Percentiles rank a stretch among this genome's conserved stretches.
Conservation (phyloP, 2,797 vertebrate species). For the Gallinago solitaria region DNA sequence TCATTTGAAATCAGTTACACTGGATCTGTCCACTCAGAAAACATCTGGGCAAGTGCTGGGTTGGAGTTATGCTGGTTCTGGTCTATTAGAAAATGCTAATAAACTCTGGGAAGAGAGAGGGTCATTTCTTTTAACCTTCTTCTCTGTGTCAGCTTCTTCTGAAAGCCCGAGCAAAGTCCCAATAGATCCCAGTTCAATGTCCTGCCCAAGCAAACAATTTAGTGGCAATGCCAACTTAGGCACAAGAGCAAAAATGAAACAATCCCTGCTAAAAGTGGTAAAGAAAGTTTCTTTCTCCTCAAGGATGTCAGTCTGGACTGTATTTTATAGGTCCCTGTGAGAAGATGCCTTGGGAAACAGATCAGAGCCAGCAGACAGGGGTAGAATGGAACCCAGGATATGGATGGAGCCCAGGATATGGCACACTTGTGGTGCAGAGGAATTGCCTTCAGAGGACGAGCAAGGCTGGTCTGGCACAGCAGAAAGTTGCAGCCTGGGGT, state of each 20-base stretch:
- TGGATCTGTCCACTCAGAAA: neutral
- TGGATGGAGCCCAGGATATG: neutral
- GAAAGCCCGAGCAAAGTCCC: neutral
- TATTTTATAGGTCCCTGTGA: neutral
- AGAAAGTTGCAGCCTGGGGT: neutral
- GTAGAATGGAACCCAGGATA: neutral
- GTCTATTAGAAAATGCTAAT: neutral
- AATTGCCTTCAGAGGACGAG: neutral
- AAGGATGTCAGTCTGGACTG: neutral
- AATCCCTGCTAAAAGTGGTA: neutral
- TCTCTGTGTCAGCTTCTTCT: neutral
- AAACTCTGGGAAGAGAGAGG: neutral
- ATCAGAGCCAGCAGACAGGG: neutral
- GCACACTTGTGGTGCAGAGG: neutral
- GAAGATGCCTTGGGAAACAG: neutral
- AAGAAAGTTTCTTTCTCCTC: neutral
- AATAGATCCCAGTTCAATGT: neutral
- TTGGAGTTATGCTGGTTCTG: neutral
- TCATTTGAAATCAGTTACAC: neutral
- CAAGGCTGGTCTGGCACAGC: neutral
- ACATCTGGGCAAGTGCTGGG: neutral
- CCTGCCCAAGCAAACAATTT: neutral
- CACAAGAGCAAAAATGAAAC: neutral
- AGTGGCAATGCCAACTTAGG: neutral
- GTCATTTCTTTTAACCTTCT: neutral